A percentile compares a stretch with the other conserved stretches of the same genome.
phyloP scores from a whole-genome alignment of 2,888 invertebrate genomes.

The Drosophila diplacantha region DNA sequence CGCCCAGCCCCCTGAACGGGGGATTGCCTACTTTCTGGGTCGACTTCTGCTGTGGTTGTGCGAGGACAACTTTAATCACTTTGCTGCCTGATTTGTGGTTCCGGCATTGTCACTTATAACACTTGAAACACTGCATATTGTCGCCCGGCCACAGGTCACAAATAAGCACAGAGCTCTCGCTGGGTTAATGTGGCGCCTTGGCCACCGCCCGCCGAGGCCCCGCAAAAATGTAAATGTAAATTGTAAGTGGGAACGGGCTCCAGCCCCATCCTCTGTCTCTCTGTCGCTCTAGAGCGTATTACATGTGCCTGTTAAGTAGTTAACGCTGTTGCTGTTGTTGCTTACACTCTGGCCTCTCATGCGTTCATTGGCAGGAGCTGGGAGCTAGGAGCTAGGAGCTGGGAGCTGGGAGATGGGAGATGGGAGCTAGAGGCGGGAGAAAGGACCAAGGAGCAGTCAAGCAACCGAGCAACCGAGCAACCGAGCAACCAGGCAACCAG shows the following conservation, averaged over 20 bases:
- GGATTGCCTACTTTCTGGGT: constrained; percentile 35
- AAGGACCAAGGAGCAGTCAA: neutral
- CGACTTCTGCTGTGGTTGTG: constrained; percentile 8
- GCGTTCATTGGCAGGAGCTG: constrained; percentile 41
- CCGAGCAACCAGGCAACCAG: constrained; percentile 7
- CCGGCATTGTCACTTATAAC: constrained; percentile 26
- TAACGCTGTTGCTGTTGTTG: constrained; percentile 41
- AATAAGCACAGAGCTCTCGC: constrained; percentile 13
- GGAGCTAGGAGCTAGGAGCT: neutral
- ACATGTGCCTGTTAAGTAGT: constrained; percentile 47
- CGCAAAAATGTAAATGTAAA: constrained; percentile 41
- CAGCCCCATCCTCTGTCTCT: neutral
- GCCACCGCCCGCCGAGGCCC: neutral
- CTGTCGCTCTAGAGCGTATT: constrained; percentile 26
- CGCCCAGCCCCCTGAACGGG: no score
- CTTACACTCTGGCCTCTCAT: constrained; percentile 41
- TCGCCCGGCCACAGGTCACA: constrained; percentile 37
- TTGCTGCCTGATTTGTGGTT: constrained; percentile 39
- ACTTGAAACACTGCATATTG: constrained; percentile 22
- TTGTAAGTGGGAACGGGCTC: constrained; percentile 19
- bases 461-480: neutral
- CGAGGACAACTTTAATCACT: constrained; percentile 42
- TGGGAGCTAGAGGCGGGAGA: neutral
- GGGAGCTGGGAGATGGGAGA: neutral
- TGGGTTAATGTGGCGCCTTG: constrained; percentile 20